phyloP scores from a whole-genome alignment of 2,797 vertebrate species.

The Onychomys leucogaster region DNA sequence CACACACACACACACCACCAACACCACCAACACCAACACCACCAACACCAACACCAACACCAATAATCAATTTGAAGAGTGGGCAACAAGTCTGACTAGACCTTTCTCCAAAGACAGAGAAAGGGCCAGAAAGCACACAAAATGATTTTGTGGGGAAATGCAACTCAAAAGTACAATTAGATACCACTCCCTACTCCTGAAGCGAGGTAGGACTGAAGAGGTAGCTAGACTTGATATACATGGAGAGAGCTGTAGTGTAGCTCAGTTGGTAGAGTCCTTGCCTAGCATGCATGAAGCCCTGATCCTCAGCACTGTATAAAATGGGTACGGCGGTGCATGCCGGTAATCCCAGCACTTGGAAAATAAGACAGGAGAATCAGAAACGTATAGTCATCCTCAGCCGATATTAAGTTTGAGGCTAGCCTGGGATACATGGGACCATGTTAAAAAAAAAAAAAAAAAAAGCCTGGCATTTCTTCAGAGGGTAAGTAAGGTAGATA shows the following conservation, averaged over 20 bases:
- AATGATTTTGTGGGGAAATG: neutral
- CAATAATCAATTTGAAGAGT: neutral
- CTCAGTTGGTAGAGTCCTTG: neutral
- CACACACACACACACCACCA: too few relatives aligned
- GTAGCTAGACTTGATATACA: accelerated
- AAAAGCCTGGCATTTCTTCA: neutral
- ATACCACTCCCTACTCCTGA: too few relatives aligned
- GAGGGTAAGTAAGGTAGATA: neutral
- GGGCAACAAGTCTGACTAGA: neutral
- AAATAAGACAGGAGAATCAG: neutral
- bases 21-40: too few relatives aligned
- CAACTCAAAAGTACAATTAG: neutral
- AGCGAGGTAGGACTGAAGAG: neutral
- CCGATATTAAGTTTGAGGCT: neutral
- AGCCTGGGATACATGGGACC: neutral
- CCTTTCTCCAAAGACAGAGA: neutral
- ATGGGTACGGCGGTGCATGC: too few relatives aligned
- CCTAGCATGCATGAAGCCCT: neutral
- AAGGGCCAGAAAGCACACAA: neutral
- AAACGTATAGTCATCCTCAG: neutral
- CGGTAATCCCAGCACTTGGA: neutral
- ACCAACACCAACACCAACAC: too few relatives aligned
- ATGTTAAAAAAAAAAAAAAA: neutral
- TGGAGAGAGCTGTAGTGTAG: neutral
- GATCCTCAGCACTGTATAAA: neutral